A percentile compares a stretch with the other conserved stretches of the same genome.
phyloP scores from a whole-genome alignment of 2,888 invertebrate genomes.

The Orchesella flavescens region DNA sequence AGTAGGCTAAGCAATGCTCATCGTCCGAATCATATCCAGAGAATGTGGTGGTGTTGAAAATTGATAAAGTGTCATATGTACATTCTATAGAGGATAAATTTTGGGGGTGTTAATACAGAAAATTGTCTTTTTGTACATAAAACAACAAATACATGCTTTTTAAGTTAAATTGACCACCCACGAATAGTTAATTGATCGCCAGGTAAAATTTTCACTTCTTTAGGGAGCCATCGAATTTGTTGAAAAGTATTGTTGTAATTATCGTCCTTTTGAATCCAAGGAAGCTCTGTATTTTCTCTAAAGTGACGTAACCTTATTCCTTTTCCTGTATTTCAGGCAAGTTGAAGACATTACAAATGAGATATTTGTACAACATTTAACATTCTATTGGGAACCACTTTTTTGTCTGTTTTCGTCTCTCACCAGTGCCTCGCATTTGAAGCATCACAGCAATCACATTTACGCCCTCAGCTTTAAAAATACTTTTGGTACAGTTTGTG shows the following conservation, averaged over 20 bases:
- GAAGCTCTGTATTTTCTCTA: conserved; percentile 37
- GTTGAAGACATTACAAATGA: too few species aligned
- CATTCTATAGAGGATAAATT: conserved; percentile 47
- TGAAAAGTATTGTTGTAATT: conserved; percentile 46
- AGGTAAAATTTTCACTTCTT: conserved; percentile 42
- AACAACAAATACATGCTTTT: neutral
- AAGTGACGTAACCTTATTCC: conserved; percentile 44
- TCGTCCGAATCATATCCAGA: conserved; percentile 10
- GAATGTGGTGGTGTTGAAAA: conserved; percentile 6
- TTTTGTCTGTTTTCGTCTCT: too few species aligned
- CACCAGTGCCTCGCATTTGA: conserved; percentile 37
- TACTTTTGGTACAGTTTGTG: conserved; percentile 36
- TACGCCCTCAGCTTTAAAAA: conserved; percentile 19
- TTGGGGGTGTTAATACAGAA: too few species aligned
- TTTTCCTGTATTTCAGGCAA: too few species aligned
- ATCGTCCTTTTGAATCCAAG: conserved; percentile 47
- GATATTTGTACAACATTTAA: too few species aligned
- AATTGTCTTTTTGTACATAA: too few species aligned
- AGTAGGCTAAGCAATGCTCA: conserved; percentile 11
- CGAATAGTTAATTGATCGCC: conserved; percentile 54
- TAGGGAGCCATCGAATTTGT: conserved; percentile 23
- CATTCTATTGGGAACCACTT: too few species aligned
- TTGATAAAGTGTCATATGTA: conserved; percentile 26
- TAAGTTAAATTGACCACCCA: conserved; percentile 2
- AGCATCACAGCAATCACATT: conserved; percentile 37